Base-by-base conservation (phyloP, 1,140 invertebrate species). In the Rhyzopertha dominica region DNA sequence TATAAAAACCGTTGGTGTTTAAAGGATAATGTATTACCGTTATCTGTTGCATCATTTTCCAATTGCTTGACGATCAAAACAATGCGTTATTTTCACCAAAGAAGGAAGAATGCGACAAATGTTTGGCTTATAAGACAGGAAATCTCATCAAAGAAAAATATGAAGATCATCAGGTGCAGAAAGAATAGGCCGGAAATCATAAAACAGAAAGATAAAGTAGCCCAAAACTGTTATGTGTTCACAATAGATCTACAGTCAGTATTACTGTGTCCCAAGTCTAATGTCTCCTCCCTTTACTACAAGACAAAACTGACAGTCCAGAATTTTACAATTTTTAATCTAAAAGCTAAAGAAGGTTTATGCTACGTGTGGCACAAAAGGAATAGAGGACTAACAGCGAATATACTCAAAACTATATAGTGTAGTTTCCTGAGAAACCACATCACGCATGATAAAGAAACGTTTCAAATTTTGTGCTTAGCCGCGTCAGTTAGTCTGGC, bases 1-100 rank as follows among this genome's bases (percentile, higher is more conserved):
- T 58, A 58, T 28, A 40, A 47, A 47, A 39, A 56, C 16, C 40
- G 43, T 22, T 41, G 14, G 16, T 19, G 29, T 25, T 25, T 14
- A 13, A 25, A 38, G 12, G n/a, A 38, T 22, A 25, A 38, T 24
- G n/a, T 12, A 13, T 16, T 10, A 8, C 10, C 36, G 23, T 20
- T 20, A 38, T 20, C 16, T 23, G n/a, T 19, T 29, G 20, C 16
- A 19, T 9, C 10, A 10, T 36, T 44, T 28, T 26, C 32, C 19
- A 13, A 31, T 19, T 31, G 18, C 20, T 31, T 12, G 18, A 42
- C 12, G 20, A 44, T 8, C 2, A 13, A 12, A 44, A 44, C 18
- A 17, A 36, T 14, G 13, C 20, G 2, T 9, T 44, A 13, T 25
- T 17, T 36, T 10, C 14, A 25, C 31, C 22, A 5, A 37, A 23